Evolutionary conservation across 2,797 vertebrate species (phyloP).

Genomic region (Xiphophorus birchmanni): DNA sequence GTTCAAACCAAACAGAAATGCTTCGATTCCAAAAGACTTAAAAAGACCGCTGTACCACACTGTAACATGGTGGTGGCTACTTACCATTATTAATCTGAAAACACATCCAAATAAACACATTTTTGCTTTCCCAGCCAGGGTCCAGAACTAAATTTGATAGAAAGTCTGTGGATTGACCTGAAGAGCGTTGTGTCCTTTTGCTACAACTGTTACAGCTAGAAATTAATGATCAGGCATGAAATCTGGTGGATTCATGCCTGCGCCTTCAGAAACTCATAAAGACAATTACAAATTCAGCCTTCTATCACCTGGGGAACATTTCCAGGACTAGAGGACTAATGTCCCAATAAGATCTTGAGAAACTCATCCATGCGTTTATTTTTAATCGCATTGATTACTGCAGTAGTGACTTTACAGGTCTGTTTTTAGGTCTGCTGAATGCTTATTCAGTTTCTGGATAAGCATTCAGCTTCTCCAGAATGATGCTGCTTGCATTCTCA

Average conservation of each 20-base stretch:
- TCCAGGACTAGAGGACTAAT: background rate
- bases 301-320: background rate
- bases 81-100: background rate
- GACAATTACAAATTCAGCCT: background rate
- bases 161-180: background rate
- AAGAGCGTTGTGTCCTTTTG: background rate
- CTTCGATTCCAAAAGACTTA: background rate
- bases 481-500: no score
- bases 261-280: background rate
- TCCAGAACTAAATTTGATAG: background rate
- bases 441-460: no score
- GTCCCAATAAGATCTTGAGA: background rate
- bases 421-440: no score
- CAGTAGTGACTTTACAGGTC: no score
- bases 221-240: background rate
- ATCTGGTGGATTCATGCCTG: background rate
- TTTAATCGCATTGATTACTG: no score
- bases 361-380: no score
- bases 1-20: background rate
- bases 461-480: no score
- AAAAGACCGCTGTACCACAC: background rate
- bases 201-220: background rate
- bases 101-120: background rate
- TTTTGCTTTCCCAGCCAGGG: background rate
- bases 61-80: background rate